Evolutionary conservation across 1,140 invertebrate genomes (phyloP), one percentile per base, ranked within the genome.

Genomic region (Drosophila melanogaster): DNA sequence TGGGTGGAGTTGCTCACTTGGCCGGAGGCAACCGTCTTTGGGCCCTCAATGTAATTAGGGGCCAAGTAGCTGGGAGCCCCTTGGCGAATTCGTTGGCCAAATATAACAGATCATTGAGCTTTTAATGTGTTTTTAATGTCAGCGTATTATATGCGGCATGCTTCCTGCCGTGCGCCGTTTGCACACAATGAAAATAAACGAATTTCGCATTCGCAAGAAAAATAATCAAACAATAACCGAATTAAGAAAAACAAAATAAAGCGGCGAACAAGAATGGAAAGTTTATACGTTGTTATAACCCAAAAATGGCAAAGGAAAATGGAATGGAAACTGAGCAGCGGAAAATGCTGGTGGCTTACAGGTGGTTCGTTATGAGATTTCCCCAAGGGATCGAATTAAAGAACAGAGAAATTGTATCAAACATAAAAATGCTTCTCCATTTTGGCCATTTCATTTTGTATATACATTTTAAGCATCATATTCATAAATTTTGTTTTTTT

Each of bases 71-170:
- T 7, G 26, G 10, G 17, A 26, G n/a, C 24, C 57, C 72, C 77
- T 49, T 49, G 37, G 58, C 40, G 62, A 59, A 49, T 67, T 37
- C 22, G 44, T 50, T 15, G 19, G 64, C 54, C 77, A 56, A 60
- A 86, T 71, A 85, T 67, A 87, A 70, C 80, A 87, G 84, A 84
- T 89, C 79, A 80, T 80, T 87, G 84, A 89, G 84, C 84, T 84
- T 74, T 89, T 89, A 89, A 89, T 89, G 58, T 56, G 79, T 67
- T 80, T 89, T 89, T 89, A 89, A 89, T 89, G 84, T 71, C 79
- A 72, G 83, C 66, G 49, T 60, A 81, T 80, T 74, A 77, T 65
- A 57, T 54, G 67, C 58, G 47, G 61, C 51, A 64, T 56, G 71
- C 71, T 85, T 85, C 77, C 81, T 78, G 77, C 73, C 62, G 62